Percentiles rank a stretch among this genome's conserved stretches.
Conservation (phyloP, 2,888 invertebrate species). For the Eilema sororculum region DNA sequence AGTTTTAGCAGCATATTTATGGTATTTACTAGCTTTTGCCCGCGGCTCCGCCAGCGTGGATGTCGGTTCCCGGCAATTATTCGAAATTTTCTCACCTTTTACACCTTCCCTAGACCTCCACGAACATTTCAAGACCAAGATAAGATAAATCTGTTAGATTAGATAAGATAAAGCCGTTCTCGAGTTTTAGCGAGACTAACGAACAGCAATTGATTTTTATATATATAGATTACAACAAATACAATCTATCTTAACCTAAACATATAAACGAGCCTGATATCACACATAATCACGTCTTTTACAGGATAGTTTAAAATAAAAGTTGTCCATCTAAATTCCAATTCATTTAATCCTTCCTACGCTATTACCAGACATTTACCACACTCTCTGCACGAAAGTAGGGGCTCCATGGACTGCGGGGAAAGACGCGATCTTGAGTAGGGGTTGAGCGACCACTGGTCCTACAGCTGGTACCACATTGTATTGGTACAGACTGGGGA, state of each 20-base stretch:
- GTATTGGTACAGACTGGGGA: conserved; percentile 40
- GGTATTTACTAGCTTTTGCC: too few species aligned
- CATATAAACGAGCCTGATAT: not conserved
- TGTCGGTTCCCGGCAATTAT: too few species aligned
- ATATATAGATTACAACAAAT: not conserved
- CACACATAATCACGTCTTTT: not conserved
- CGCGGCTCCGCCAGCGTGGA: too few species aligned
- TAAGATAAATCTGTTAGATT: too few species aligned
- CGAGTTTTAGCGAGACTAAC: too few species aligned
- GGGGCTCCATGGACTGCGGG: conserved; percentile 37
- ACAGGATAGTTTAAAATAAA: not conserved
- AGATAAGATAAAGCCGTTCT: too few species aligned
- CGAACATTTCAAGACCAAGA: too few species aligned
- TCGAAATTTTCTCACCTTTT: too few species aligned
- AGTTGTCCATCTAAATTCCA: conserved; percentile 7
- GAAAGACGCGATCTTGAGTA: conserved; percentile 37
- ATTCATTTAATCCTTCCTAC: conserved; percentile 36
- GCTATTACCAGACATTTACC: conserved; percentile 30
- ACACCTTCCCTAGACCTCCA: too few species aligned
- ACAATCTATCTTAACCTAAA: not conserved
- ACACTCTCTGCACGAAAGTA: conserved; percentile 39
- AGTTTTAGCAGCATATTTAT: too few species aligned
- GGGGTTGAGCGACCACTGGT: conserved; percentile 35
- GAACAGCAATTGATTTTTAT: too few species aligned
- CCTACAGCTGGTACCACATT: conserved; percentile 34